phyloP scores from a whole-genome alignment of 2,797 vertebrate genomes.

The Delichon dasypus region DNA sequence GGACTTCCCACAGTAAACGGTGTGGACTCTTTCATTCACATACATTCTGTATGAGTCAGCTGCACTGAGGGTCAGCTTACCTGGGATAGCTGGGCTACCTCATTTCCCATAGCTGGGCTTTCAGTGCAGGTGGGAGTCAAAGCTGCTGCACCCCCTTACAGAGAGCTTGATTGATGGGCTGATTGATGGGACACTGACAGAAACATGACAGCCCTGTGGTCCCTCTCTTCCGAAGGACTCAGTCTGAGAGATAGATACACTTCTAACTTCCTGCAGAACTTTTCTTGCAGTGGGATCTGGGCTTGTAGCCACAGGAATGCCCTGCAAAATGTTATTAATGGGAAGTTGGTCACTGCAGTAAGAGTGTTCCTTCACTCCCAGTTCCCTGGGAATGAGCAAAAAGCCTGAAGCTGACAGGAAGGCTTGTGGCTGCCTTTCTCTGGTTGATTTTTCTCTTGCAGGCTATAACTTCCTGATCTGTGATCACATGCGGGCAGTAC shows the following conservation, averaged over 20 bases:
- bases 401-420: not conserved
- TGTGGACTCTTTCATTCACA: not conserved
- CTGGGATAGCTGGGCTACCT: not conserved
- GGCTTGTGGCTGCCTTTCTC: not conserved
- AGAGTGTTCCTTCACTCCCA: not conserved
- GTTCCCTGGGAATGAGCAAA: not conserved
- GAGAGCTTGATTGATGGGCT: not conserved
- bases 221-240: not conserved
- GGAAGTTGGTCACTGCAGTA: not conserved
- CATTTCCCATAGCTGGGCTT: not conserved
- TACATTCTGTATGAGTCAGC: not conserved
- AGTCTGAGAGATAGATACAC: not conserved
- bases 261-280: not conserved
- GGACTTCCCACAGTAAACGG: not conserved
- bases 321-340: not conserved
- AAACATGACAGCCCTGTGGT: not conserved
- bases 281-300: not conserved
- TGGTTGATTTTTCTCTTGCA: constrained; percentile 59
- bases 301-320: not conserved
- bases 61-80: not conserved
- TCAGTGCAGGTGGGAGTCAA: not conserved
- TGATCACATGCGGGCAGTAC: constrained; percentile 95
- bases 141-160: not conserved
- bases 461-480: constrained; percentile 91
- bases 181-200: not conserved